Evolutionary conservation across 1,140 invertebrate genomes (phyloP).

Genomic region (Scaptomyza graminum): DNA sequence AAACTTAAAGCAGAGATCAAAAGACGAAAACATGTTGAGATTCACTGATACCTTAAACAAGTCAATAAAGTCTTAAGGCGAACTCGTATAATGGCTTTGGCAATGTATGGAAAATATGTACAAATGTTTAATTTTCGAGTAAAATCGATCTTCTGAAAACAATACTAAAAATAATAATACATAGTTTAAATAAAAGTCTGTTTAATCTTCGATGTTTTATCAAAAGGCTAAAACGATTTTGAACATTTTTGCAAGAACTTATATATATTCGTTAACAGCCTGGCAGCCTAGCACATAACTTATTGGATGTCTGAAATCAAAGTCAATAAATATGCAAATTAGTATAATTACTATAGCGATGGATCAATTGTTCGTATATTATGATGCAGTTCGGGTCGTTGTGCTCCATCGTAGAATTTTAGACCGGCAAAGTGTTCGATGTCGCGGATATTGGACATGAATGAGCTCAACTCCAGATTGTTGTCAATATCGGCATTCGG

Average conservation of each 20-base stretch:
- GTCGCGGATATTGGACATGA: conserved; percentile 93
- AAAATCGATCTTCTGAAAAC: too few relatives aligned
- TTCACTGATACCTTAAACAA: background rate
- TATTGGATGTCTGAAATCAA: background rate
- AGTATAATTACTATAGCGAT: background rate
- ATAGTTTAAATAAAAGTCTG: too few relatives aligned
- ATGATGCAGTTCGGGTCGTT: conserved; percentile 16
- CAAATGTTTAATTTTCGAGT: too few relatives aligned
- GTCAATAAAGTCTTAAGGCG: background rate
- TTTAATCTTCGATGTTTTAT: too few relatives aligned
- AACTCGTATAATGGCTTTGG: background rate
- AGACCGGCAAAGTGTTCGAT: conserved; percentile 96
- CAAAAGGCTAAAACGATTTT: too few relatives aligned
- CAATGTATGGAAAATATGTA: background rate
- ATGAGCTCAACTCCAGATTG: conserved; percentile 88
- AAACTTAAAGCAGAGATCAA: background rate
- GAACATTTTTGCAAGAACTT: too few relatives aligned
- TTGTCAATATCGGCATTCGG: conserved; percentile 94
- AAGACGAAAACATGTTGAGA: conserved; percentile 6
- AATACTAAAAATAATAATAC: too few relatives aligned
- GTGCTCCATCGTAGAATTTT: conserved; percentile 93
- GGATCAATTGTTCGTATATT: conserved; percentile 8
- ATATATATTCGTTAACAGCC: too few relatives aligned
- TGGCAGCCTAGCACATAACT: too few relatives aligned
- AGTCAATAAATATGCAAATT: background rate